Conservation (phyloP, 2,113 vertebrate genomes). For the Globicephala melas region DNA sequence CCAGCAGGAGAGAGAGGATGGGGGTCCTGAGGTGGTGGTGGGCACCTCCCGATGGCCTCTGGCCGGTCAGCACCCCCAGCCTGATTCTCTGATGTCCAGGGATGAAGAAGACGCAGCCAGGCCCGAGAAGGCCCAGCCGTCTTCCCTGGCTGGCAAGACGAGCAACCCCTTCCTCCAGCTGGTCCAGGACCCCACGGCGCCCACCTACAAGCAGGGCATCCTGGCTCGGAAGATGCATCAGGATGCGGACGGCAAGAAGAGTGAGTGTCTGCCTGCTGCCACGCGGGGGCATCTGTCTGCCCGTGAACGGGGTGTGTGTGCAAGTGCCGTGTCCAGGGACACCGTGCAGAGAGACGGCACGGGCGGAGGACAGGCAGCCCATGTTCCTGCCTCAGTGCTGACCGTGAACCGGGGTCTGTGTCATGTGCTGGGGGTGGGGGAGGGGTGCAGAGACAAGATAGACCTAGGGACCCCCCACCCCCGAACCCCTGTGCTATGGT, state of each 20-base stretch:
- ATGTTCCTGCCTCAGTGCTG: not conserved
- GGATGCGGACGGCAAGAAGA: conserved; percentile 91
- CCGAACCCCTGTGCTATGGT: no score
- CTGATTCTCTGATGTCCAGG: conserved; percentile 74
- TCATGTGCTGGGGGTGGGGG: not conserved
- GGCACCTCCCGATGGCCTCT: not conserved
- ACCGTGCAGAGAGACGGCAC: not conserved
- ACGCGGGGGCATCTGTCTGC: not conserved
- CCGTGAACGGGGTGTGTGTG: not conserved
- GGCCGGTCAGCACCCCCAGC: not conserved
- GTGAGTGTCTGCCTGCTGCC: conserved; percentile 81
- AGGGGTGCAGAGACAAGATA: not conserved
- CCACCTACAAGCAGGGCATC: conserved; percentile 87
- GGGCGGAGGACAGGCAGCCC: not conserved
- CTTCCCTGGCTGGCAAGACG: conserved; percentile 72
- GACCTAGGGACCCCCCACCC: not conserved
- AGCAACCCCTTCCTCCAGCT: conserved; percentile 88
- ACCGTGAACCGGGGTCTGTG: rapidly evolving
- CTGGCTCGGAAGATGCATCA: conserved; percentile 91
- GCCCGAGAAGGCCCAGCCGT: conserved; percentile 66
- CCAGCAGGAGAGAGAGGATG: not conserved
- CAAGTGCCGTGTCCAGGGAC: rapidly evolving
- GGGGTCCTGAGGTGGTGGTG: not conserved
- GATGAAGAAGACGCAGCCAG: conserved; percentile 82
- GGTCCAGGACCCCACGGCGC: conserved; percentile 83